Evolutionary conservation across 2,888 invertebrate genomes (phyloP).

Genomic region (Lumbricus terrestris): DNA sequence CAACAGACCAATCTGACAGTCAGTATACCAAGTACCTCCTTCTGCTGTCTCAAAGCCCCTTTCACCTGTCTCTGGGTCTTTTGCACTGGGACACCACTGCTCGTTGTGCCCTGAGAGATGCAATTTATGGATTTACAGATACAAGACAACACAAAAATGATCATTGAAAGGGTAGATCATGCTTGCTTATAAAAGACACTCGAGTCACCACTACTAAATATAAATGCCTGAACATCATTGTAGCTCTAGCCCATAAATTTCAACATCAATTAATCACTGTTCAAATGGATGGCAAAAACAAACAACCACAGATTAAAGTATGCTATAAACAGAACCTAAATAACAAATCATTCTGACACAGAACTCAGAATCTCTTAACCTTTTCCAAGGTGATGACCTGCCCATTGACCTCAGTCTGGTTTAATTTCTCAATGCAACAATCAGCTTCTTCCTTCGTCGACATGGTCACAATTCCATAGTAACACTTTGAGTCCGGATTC

Average conservation of each 20-base stretch:
- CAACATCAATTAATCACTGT: neutral
- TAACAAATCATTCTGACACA: neutral
- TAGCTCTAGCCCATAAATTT: neutral
- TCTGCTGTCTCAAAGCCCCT: too few species aligned
- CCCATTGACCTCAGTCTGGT: neutral
- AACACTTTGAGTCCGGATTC: neutral
- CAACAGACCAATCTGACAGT: neutral
- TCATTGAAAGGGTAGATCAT: neutral
- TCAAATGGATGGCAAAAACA: neutral
- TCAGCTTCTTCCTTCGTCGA: neutral
- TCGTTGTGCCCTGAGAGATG: too few species aligned
- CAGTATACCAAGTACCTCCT: neutral
- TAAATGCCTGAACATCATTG: neutral
- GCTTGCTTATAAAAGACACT: neutral
- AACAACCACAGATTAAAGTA: neutral
- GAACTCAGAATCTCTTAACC: neutral
- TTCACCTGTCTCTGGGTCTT: too few species aligned
- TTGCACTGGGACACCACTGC: too few species aligned
- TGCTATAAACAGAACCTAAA: neutral
- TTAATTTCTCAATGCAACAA: neutral
- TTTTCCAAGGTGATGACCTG: constrained; percentile 5
- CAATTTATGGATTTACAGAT: too few species aligned
- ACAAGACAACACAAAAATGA: too few species aligned
- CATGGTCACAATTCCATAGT: constrained; percentile 18
- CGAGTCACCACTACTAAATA: neutral